phyloP scores from a whole-genome alignment of 2,113 vertebrate species.

The Corydoras sp. region DNA sequence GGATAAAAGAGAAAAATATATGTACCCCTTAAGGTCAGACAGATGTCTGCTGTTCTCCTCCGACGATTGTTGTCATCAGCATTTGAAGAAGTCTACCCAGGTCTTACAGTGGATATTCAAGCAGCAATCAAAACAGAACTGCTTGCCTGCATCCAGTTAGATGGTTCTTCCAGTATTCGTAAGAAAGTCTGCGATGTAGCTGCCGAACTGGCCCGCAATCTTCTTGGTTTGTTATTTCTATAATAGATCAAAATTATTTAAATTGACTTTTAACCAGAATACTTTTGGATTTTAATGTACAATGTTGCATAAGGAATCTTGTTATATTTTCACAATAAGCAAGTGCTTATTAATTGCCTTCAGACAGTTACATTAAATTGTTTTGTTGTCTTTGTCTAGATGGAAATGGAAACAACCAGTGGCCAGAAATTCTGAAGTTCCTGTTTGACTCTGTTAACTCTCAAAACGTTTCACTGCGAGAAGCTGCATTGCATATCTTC shows the following conservation, averaged over 20 bases:
- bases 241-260: no score
- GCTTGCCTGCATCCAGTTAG: conserved; percentile 84
- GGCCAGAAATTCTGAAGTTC: conserved; percentile 95
- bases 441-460: conserved; percentile 96
- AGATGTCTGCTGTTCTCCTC: conserved; percentile 94
- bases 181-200: conserved; percentile 95
- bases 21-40: conserved; percentile 72
- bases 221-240: conserved; percentile 73
- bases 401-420: conserved; percentile 96
- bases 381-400: conserved; percentile 61
- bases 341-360: conserved; percentile 38
- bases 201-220: conserved; percentile 89
- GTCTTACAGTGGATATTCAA: conserved; percentile 82
- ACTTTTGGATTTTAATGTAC: no score
- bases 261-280: no score
- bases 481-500: conserved; percentile 96
- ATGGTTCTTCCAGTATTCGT: conserved; percentile 81
- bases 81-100: conserved; percentile 92
- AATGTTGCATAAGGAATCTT: no score
- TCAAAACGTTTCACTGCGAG: conserved; percentile 79
- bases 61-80: conserved; percentile 90
- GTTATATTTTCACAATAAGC: no score
- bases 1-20: background rate
- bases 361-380: conserved; percentile 57
- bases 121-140: conserved; percentile 86